Evolutionary conservation across 2,888 invertebrate species (phyloP).

Genomic region (Meteorus cinctellus): DNA sequence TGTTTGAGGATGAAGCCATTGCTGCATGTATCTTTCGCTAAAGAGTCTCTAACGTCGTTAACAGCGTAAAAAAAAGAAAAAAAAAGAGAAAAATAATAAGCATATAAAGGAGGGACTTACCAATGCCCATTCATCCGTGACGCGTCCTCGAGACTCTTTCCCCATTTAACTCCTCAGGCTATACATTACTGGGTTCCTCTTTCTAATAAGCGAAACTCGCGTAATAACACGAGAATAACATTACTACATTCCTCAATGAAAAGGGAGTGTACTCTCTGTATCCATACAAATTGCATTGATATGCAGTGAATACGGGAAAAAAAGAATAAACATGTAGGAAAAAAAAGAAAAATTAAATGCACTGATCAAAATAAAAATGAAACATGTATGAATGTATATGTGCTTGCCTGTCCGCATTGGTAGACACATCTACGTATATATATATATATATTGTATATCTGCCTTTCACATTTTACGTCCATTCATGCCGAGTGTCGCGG

Average conservation of each 20-base stretch:
- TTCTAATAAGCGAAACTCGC: slow-evolving; percentile 16
- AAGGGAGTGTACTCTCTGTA: slow-evolving; percentile 5
- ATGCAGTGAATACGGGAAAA: slow-evolving; percentile 27
- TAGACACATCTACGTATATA: slow-evolving; percentile 8
- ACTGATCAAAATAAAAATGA: slow-evolving; percentile 39
- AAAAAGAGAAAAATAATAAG: background rate
- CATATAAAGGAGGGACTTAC: slow-evolving; percentile 16
- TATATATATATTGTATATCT: slow-evolving; percentile 14
- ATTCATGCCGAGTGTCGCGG: slow-evolving; percentile 51
- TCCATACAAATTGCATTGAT: background rate
- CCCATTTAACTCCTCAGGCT: slow-evolving; percentile 9
- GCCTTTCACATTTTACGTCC: slow-evolving; percentile 54
- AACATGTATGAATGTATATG: slow-evolving; percentile 23
- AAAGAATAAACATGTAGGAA: slow-evolving; percentile 16
- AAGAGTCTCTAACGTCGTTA: slow-evolving; percentile 14
- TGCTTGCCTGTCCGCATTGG: background rate
- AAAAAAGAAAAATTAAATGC: slow-evolving; percentile 16
- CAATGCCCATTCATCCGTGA: slow-evolving; percentile 37
- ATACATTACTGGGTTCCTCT: background rate
- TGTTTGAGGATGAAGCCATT: slow-evolving; percentile 12
- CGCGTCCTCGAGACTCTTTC: slow-evolving; percentile 33
- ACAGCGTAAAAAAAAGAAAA: background rate
- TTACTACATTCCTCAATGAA: slow-evolving; percentile 33
- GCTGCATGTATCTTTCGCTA: background rate
- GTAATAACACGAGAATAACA: slow-evolving; percentile 13